Evolutionary conservation across 2,113 vertebrate genomes (phyloP).

Genomic region (Chloroceryle aenea): DNA sequence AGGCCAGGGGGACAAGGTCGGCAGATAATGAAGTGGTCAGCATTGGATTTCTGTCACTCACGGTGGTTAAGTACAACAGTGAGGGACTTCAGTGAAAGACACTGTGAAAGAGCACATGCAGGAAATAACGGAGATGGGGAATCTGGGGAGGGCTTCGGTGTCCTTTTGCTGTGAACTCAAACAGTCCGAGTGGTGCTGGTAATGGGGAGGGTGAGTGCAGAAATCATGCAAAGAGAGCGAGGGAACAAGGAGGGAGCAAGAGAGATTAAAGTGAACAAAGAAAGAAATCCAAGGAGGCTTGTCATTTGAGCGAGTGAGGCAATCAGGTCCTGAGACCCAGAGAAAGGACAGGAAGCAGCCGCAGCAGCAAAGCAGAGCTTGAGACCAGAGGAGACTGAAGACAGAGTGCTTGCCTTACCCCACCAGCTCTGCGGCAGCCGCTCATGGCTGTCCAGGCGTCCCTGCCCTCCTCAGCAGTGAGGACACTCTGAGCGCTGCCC

Average conservation of each 20-base stretch:
- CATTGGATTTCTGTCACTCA: slow-evolving; percentile 97
- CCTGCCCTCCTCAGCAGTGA: accelerated
- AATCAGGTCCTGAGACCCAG: not conserved
- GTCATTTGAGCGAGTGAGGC: accelerated
- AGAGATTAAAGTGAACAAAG: not conserved
- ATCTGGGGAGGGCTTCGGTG: not conserved
- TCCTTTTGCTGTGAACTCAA: not conserved
- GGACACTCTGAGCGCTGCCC: not conserved
- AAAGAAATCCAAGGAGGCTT: not conserved
- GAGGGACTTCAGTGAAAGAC: slow-evolving; percentile 53
- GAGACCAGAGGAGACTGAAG: not conserved
- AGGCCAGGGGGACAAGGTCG: slow-evolving; percentile 83
- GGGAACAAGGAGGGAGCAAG: not conserved
- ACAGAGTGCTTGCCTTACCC: not conserved
- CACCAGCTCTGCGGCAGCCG: accelerated
- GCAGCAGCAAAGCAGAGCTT: not conserved
- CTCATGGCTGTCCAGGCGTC: accelerated
- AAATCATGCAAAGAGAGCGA: not conserved
- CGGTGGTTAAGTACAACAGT: slow-evolving; percentile 60
- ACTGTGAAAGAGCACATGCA: slow-evolving; percentile 50
- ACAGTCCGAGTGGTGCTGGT: not conserved
- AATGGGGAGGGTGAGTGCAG: slow-evolving; percentile 68
- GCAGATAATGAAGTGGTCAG: slow-evolving; percentile 92
- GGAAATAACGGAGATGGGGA: slow-evolving; percentile 38
- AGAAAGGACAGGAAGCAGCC: not conserved